These are phyloP conservation scores for Asarcornis scutulata DNA, from an alignment of 2,113 vertebrate genomes.

Conservation along the genomic window DNA sequence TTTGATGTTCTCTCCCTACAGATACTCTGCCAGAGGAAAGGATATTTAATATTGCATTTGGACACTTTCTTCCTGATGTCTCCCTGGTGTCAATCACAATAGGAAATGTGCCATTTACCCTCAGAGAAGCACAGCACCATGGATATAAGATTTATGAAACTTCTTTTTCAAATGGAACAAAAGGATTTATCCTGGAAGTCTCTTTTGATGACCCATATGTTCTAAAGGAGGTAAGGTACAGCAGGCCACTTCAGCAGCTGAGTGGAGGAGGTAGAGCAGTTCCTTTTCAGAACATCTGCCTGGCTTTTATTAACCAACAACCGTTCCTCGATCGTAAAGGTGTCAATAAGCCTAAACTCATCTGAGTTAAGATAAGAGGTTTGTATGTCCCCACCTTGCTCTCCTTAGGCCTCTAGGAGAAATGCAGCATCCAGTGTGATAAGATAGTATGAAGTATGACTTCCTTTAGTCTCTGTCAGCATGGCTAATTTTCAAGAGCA, in stretches of 20 bases:
- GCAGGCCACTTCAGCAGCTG: background rate
- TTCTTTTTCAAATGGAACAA: slow-evolving; percentile 66
- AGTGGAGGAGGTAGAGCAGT: background rate
- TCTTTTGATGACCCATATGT: slow-evolving; percentile 77
- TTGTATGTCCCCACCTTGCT: background rate
- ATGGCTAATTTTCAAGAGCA: fast-evolving
- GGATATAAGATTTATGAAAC: slow-evolving; percentile 76
- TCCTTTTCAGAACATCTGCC: background rate
- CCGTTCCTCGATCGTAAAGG: background rate
- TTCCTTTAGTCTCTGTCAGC: background rate
- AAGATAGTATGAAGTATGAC: background rate
- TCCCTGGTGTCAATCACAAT: slow-evolving; percentile 75
- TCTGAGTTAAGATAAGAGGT: background rate
- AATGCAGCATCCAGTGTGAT: background rate
- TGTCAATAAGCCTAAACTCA: background rate
- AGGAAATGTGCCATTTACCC: slow-evolving; percentile 68
- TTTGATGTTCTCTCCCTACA: slow-evolving; percentile 51
- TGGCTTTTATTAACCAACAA: background rate
- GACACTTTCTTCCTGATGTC: slow-evolving; percentile 78
- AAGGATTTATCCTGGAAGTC: slow-evolving; percentile 76
- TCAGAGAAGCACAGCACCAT: slow-evolving; percentile 52
- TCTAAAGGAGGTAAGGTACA: slow-evolving; percentile 65
- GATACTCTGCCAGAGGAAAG: slow-evolving; percentile 74
- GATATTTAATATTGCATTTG: slow-evolving; percentile 77
- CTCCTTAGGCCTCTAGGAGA: background rate